A percentile compares a stretch with the other conserved stretches of the same genome.
Conservation (phyloP, 2,113 vertebrate species). For the Pao palembangensis region DNA sequence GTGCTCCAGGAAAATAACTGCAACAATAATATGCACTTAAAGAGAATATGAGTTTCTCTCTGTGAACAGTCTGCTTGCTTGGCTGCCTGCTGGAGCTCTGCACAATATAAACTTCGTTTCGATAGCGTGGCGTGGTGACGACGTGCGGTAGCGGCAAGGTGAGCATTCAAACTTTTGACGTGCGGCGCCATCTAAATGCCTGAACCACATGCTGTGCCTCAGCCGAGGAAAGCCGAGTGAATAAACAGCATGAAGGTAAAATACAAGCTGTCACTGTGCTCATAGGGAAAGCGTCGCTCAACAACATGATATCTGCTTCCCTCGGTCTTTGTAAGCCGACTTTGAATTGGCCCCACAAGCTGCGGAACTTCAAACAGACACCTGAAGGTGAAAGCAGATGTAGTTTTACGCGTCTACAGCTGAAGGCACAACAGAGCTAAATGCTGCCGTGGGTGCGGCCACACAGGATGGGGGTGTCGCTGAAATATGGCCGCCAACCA, state of each 20-base stretch:
- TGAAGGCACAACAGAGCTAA: no score
- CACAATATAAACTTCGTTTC: constrained; percentile 23
- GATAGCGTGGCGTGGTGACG: constrained; percentile 5
- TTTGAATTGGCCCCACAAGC: no score
- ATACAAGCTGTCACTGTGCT: constrained; percentile 16
- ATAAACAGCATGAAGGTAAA: constrained; percentile 22
- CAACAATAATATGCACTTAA: constrained; percentile 1
- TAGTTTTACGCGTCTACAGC: no score
- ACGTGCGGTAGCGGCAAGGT: constrained; percentile 3
- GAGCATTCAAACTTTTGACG: constrained; percentile 10
- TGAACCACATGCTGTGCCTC: constrained; percentile 13
- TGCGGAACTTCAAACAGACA: no score
- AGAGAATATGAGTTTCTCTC: not conserved
- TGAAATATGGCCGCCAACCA: no score
- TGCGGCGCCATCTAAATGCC: not conserved
- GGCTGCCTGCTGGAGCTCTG: constrained; percentile 5
- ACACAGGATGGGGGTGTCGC: no score
- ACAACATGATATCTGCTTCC: constrained; percentile 6
- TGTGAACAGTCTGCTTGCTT: no score
- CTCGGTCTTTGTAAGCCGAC: not conserved
- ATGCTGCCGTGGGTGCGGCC: no score
- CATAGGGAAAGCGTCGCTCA: constrained; percentile 8
- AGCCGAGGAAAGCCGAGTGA: constrained; percentile 25
- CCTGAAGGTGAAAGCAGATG: no score
- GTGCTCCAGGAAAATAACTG: constrained; percentile 2